Evolutionary conservation across 2,888 invertebrate genomes (phyloP), one percentile per base, ranked within the genome.

Genomic region (Volucella bombylans): DNA sequence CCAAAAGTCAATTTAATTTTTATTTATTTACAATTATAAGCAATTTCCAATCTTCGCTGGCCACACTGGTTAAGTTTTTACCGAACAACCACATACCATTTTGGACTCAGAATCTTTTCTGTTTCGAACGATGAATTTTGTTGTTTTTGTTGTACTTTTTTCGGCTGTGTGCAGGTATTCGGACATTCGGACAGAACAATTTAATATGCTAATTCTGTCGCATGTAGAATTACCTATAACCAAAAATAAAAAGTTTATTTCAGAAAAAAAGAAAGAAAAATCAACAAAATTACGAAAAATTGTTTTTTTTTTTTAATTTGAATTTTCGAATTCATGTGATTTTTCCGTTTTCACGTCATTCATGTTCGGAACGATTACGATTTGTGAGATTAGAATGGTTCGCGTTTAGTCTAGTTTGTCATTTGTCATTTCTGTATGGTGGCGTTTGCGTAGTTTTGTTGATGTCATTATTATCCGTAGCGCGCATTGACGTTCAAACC

Each of bases 321-420:
- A 55, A 71, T 71, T 55, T 68, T 52, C 11, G 23, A 72, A 82
- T 77, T 82, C 78, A 73, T 80, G 80, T 80, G 80, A 80, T 80
- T 83, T 83, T 83, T 80, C 54, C 59, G 65, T 64, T 65, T 57
- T 65, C 64, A 59, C 79, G 83, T 83, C 79, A 83, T 83, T 80
- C 74, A 74, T 67, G 74, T 83, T 71, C 64, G 69, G 79, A 83
- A 67, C 69, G 65, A 76, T 80, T 83, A 79, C 65, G 74, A 83
- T 74, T 69, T 83, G 74, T 80, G 71, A 71, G 80, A 83, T 83
- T 71, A 69, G 74, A 41, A 72, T 65, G 43, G 68, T 69, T 62
- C 65, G 69, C 54, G 31, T 31, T 31, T 6, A 31, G 31, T 71
- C 74, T 59, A 38, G 59, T 72, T 57, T 74, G 79, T 73, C 78